phyloP scores from a whole-genome alignment of 2,797 vertebrate genomes.

The Phrynocephalus vlangalii region DNA sequence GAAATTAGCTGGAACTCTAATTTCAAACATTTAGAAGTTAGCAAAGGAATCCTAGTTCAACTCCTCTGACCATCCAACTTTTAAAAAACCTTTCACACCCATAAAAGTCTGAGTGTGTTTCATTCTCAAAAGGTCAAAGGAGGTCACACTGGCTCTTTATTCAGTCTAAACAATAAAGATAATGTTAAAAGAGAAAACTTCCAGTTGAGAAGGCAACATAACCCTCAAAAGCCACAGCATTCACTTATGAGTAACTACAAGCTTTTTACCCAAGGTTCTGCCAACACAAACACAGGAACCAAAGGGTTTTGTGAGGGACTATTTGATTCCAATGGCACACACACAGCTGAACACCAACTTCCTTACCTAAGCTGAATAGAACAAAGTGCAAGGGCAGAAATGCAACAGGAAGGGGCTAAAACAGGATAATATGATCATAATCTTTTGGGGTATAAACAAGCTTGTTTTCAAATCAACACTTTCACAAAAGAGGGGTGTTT shows the following conservation, averaged over 20 bases:
- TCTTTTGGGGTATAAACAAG: neutral
- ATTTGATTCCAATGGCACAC: neutral
- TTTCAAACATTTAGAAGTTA: neutral
- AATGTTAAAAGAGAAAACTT: conserved; percentile 5
- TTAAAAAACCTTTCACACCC: neutral
- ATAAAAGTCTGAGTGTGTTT: neutral
- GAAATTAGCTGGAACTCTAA: neutral
- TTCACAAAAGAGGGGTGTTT: neutral
- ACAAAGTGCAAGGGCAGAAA: neutral
- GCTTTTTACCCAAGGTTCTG: neutral
- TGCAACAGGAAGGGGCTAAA: neutral
- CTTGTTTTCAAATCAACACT: neutral
- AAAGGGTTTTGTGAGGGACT: too few species aligned
- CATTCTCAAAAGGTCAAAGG: conserved; percentile 4
- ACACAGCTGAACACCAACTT: neutral
- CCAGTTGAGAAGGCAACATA: neutral
- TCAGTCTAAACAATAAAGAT: neutral
- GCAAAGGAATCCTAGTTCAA: neutral
- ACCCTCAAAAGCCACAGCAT: neutral
- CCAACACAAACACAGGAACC: neutral
- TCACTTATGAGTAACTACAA: neutral
- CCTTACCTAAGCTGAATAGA: neutral
- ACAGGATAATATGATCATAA: neutral
- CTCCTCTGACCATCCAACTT: neutral
- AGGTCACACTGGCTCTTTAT: conserved; percentile 4